Conservation (phyloP, 2,113 vertebrate species). For the Indicator indicator region DNA sequence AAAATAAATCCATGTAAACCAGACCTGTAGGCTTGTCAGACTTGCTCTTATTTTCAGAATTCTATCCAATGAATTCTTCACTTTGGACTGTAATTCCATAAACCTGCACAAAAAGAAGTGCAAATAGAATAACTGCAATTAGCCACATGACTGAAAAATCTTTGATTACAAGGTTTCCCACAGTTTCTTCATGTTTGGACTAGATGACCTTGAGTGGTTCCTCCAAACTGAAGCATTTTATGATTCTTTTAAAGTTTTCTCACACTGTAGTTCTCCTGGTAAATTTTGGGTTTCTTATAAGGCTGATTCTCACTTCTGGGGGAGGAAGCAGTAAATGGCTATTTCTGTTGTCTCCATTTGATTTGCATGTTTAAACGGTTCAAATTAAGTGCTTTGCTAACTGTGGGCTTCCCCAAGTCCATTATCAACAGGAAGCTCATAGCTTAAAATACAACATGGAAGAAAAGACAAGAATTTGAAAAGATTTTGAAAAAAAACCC, state of each 20-base stretch:
- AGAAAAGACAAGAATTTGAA: neutral
- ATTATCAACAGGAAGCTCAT: neutral
- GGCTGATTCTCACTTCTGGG: no score
- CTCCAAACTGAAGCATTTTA: no score
- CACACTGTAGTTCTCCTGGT: no score
- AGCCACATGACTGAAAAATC: neutral
- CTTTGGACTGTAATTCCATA: constrained; percentile 70
- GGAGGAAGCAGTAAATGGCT: no score
- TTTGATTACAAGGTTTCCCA: neutral
- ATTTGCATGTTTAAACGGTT: no score
- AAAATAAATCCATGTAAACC: neutral
- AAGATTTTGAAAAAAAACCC: neutral
- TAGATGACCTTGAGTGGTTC: no score
- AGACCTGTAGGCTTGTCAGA: constrained; percentile 79
- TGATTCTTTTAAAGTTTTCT: no score
- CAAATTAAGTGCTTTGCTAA: neutral
- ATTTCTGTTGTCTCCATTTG: no score
- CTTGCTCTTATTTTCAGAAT: constrained; percentile 77
- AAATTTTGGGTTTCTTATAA: no score
- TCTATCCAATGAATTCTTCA: constrained; percentile 71
- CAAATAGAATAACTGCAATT: neutral
- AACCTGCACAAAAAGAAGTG: constrained; percentile 70
- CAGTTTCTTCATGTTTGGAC: neutral
- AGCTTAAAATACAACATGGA: neutral
- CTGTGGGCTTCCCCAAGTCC: neutral